These are phyloP conservation scores for Epinotia demarniana DNA, from an alignment of 2,888 invertebrate genomes.

Conservation along the genomic window DNA sequence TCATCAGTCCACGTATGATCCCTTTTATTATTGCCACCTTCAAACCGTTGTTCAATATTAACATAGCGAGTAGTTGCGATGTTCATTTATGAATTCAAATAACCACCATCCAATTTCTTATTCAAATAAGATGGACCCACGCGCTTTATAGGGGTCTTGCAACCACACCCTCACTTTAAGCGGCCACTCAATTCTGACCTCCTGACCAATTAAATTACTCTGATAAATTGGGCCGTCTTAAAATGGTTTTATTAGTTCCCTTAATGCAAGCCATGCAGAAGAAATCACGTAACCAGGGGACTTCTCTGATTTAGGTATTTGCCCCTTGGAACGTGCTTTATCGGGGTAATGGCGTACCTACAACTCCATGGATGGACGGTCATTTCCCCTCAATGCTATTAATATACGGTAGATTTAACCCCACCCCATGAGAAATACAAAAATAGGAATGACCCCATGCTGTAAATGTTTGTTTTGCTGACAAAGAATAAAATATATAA, in stretches of 20 bases:
- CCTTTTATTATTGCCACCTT: neutral
- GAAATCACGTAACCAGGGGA: conserved; percentile 60
- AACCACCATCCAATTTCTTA: conserved; percentile 58
- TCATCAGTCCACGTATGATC: no score
- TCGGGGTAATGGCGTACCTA: conserved; percentile 29
- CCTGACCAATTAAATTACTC: neutral
- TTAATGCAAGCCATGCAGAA: conserved; percentile 57
- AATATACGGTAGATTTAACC: conserved; percentile 43
- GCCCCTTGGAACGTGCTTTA: conserved; percentile 38
- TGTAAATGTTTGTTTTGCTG: conserved; percentile 18
- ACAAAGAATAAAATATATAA: conserved; percentile 5
- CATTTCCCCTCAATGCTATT: conserved; percentile 40
- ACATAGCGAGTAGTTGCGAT: conserved; percentile 3
- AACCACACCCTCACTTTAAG: conserved; percentile 55
- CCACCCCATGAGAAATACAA: conserved; percentile 25
- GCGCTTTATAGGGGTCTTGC: conserved; percentile 51
- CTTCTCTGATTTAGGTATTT: conserved; percentile 54
- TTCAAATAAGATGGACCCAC: conserved; percentile 62
- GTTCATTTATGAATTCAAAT: conserved; percentile 47
- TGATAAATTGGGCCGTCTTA: conserved; percentile 46
- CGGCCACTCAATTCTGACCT: conserved; percentile 50
- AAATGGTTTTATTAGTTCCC: conserved; percentile 48
- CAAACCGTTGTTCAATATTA: neutral
- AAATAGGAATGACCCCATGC: conserved; percentile 27
- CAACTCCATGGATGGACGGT: conserved; percentile 26